Percentiles rank a stretch among this genome's conserved stretches.
These are phyloP conservation scores for Tiliqua scincoides DNA, from an alignment of 2,113 vertebrate species.

Conservation along the genomic window DNA sequence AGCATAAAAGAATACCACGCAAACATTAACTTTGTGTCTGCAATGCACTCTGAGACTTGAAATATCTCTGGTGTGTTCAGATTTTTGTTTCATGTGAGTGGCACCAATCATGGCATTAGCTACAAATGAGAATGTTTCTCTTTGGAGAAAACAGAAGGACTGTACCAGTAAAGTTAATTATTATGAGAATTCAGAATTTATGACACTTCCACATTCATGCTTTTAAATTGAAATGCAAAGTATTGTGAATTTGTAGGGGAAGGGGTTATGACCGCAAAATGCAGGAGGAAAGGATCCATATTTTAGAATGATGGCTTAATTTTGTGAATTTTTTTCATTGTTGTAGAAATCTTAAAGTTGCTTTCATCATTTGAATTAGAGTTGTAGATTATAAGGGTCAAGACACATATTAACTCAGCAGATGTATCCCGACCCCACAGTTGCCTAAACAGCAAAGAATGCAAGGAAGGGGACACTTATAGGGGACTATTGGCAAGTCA, in stretches of 20 bases:
- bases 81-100: background rate
- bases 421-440: background rate
- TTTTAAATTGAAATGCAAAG: background rate
- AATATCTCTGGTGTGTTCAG: background rate
- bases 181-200: background rate
- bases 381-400: background rate
- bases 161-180: background rate
- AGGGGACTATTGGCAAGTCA: too few species aligned
- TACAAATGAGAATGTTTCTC: background rate
- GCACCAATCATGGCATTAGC: background rate
- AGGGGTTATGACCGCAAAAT: background rate
- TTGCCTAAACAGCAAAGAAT: background rate
- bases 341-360: background rate
- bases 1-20: too few species aligned
- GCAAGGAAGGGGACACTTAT: background rate
- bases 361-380: background rate
- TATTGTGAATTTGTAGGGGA: background rate
- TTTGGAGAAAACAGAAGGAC: background rate
- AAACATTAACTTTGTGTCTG: background rate
- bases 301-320: background rate
- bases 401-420: background rate
- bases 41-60: background rate
- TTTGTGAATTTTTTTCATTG: background rate
- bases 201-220: background rate
- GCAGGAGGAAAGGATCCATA: background rate